Evolutionary conservation across 1,140 invertebrate species (phyloP), one percentile per base, ranked within the genome.

Genomic region (Drosophila virilis): DNA sequence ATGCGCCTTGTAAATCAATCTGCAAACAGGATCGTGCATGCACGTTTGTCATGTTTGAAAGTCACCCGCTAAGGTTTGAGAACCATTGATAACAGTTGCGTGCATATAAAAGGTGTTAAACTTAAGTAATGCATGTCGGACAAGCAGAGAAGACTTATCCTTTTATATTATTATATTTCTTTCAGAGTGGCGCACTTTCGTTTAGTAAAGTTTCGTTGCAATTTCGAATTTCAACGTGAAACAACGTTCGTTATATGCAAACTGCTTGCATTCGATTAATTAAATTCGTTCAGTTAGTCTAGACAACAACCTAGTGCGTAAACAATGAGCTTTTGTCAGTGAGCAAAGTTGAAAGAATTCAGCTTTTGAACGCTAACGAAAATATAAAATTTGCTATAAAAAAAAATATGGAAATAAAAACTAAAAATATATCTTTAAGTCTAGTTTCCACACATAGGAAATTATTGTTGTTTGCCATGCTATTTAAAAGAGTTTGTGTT

Each of bases 301-400:
- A 58, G 40, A 45, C 55, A 46, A 0, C 13, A 35, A 59, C 57
- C 57, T n/a, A 0, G 2, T 0, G 0, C 1, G 17, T 10, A 17
- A 8, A 17, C 13, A 8, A 10, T 17, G 6, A 54, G 51, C 51
- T 54, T 54, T 54, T 54, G 51, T 54, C 8, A 4, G 10, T n/a
- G 0, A 54, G 33, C 13, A 17, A 17, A 35, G 0, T 1, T 2
- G 1, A 4, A 32, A 0, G n/a, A 52, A 4, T 4, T 12, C 5
- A 45, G 42, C 57, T 59, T 59, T 46, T 59, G 57, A 8, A 13
- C 15, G 57, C 9, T 6, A 46, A 33, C 50, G 13, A 42, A 42
- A 40, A 40, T 40, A n/a, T 12, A 1, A 40, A 40, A 40, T 40
- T 28, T 37, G 9, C 35, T 9, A 37, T 8, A 37, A 37, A 37